Base-by-base conservation (phyloP, 2,113 vertebrate species). In the Eidolon helvum region DNA sequence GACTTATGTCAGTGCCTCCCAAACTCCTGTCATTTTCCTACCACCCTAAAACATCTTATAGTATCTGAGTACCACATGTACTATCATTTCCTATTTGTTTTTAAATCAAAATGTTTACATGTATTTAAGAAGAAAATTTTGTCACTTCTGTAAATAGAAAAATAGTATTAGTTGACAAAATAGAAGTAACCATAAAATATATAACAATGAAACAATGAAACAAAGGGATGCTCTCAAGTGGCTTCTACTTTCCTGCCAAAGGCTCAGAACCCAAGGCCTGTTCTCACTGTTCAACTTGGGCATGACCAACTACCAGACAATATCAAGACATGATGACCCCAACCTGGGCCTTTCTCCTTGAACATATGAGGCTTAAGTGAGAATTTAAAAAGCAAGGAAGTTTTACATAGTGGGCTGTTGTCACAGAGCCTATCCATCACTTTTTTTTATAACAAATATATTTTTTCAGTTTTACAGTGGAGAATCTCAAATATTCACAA, bases 111-210 rank as follows among this genome's bases (percentile, higher is more conserved):
- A 5, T 77, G 24, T 95, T 96, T 87, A 68, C 33, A 26, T 66
- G 14, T 83, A n/a, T 87, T 89, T 77, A 79, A 92, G 75, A 90
- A 94, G 75, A 24, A 69, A 78, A 78, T 10, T 61, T 35, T 48
- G 83, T 93, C 63, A 28, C 33, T 69, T 90, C 38, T 80, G 26
- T 69, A 87, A 94, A 57, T 77, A 87, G 75, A 61, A 92, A 84
- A 19, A 11, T 74, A 74, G 30, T 26, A 69, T 50, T 35, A 16
- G 79, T 30, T 65, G 48, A 74, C 59, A 84, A 87, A 83, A 45
- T 12, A 93, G 86, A 84, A 68, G 16, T 33, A 80, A 59, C 19
- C 74, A 19, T 28, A 66, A 95, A 74, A 69, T 68, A 96, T 90
- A 94, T n/a, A 80, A 80, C n/a, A 71, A 11, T 0, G 7, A 87